Evolutionary conservation across 2,888 invertebrate species (phyloP).

Genomic region (Sericinus montela): DNA sequence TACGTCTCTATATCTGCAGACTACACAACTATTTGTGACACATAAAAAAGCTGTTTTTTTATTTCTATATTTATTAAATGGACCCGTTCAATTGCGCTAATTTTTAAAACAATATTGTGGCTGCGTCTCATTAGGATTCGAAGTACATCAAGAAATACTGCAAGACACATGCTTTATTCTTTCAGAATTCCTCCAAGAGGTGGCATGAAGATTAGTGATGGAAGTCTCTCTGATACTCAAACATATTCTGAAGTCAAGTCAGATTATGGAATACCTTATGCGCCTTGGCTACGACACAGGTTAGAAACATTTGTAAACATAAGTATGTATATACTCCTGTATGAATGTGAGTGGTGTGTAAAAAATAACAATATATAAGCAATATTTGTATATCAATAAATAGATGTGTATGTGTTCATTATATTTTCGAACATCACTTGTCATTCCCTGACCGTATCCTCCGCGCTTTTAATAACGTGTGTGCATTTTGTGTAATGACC

Average conservation of each 20-base stretch:
- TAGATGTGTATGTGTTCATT: constrained; percentile 26
- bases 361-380: constrained; percentile 21
- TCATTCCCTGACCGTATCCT: constrained; percentile 27
- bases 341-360: constrained; percentile 31
- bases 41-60: too few species aligned
- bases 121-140: too few species aligned
- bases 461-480: constrained; percentile 22
- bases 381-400: constrained; percentile 18
- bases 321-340: constrained; percentile 5
- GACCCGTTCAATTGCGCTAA: too few species aligned
- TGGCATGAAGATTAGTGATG: constrained; percentile 83
- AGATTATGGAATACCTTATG: constrained; percentile 90
- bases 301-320: constrained; percentile 29
- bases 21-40: background rate
- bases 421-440: constrained; percentile 31
- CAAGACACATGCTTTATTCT: constrained; percentile 18
- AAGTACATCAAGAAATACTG: too few species aligned
- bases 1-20: background rate
- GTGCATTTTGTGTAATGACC: constrained; percentile 35
- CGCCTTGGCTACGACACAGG: constrained; percentile 93
- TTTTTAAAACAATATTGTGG: too few species aligned
- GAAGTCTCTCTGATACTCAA: constrained; percentile 92
- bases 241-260: constrained; percentile 85
- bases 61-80: too few species aligned
- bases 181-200: constrained; percentile 70